Conservation (phyloP, 2,797 vertebrate genomes). For the Sardinella longiceps region DNA sequence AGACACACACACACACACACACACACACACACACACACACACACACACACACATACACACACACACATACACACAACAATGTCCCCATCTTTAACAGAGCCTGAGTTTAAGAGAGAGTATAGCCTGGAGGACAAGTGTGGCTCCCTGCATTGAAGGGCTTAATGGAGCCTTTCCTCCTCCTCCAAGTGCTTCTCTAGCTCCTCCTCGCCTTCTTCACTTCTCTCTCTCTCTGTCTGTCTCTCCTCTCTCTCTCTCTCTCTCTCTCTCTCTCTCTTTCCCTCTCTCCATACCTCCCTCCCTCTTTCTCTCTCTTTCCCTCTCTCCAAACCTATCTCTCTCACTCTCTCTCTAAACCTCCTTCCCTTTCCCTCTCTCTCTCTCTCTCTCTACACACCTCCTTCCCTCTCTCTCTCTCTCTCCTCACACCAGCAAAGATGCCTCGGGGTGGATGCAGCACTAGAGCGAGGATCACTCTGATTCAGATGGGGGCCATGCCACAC, state of each 20-base stretch:
- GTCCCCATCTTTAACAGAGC: slow-evolving; percentile 12
- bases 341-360: neutral
- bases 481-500: slow-evolving; percentile 45
- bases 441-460: slow-evolving; percentile 28
- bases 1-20: neutral
- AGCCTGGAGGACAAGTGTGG: slow-evolving; percentile 33
- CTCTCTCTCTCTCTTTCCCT: neutral
- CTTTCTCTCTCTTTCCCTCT: slow-evolving; percentile 24
- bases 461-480: slow-evolving; percentile 49
- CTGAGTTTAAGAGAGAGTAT: slow-evolving; percentile 28
- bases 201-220: neutral
- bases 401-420: slow-evolving; percentile 14
- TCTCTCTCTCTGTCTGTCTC: too few species aligned
- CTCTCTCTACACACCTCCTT: neutral
- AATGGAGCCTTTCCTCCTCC: slow-evolving; percentile 38
- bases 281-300: too few species aligned
- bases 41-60: slow-evolving; percentile 1
- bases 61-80: slow-evolving; percentile 33
- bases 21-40: slow-evolving; percentile 14
- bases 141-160: slow-evolving; percentile 33
- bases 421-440: slow-evolving; percentile 40
- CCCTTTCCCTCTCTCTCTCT: neutral
- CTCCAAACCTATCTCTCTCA: neutral
- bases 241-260: neutral
- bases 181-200: neutral